These are phyloP conservation scores for Eupithecia exiguata DNA, from an alignment of 2,888 invertebrate species.

Conservation along the genomic window DNA sequence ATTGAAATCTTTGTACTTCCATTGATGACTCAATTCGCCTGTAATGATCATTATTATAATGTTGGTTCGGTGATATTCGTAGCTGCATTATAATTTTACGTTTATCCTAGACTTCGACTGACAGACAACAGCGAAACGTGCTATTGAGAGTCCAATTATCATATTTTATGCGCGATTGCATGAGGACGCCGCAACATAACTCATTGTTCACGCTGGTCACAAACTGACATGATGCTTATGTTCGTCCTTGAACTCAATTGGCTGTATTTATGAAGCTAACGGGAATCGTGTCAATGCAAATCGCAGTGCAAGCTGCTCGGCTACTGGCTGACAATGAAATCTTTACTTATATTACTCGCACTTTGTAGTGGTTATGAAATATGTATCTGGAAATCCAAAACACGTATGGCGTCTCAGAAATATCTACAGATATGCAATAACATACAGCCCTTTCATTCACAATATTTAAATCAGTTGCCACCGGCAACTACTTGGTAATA, in stretches of 20 bases:
- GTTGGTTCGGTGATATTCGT: conserved; percentile 11
- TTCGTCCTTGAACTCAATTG: conserved; percentile 82
- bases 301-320: conserved; percentile 65
- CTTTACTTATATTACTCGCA: conserved; percentile 15
- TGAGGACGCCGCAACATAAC: conserved; percentile 76
- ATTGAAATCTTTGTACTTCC: neutral
- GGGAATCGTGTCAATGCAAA: conserved; percentile 81
- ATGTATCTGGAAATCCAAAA: neutral
- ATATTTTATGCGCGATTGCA: conserved; percentile 79
- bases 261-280: conserved; percentile 77
- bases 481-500: conserved; percentile 23
- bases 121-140: conserved; percentile 60
- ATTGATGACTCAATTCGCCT: conserved; percentile 4
- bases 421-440: neutral
- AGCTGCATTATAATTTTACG: conserved; percentile 35
- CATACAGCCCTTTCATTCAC: conserved; percentile 2
- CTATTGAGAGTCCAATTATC: conserved; percentile 75
- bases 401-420: neutral
- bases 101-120: conserved; percentile 41
- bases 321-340: conserved; percentile 60
- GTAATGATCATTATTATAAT: conserved; percentile 12
- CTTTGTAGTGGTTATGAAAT: conserved; percentile 2
- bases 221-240: conserved; percentile 74
- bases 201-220: conserved; percentile 83
- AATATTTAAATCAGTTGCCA: conserved; percentile 11